Percentiles rank a stretch among this genome's conserved stretches.
These are phyloP conservation scores for Heliothis subflexa DNA, from an alignment of 1,140 invertebrate species.

Conservation along the genomic window DNA sequence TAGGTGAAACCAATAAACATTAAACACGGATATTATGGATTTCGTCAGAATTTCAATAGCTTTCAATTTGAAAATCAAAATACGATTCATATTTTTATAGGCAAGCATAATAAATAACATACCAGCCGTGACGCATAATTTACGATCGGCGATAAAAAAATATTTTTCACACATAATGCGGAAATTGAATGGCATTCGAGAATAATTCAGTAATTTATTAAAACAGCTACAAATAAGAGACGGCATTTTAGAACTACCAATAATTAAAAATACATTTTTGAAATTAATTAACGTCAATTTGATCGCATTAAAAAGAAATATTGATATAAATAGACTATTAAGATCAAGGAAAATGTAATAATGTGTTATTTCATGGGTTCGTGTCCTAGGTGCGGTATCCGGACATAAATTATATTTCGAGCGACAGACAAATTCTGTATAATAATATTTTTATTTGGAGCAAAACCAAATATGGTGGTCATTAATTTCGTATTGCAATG, in stretches of 20 bases:
- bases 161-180: constrained; percentile 33
- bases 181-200: background rate
- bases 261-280: constrained; percentile 21
- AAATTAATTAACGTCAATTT: constrained; percentile 30
- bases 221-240: background rate
- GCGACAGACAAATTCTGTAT: constrained; percentile 3
- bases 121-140: background rate
- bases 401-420: constrained; percentile 36
- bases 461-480: constrained; percentile 26
- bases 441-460: constrained; percentile 32
- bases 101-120: background rate
- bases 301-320: constrained; percentile 42
- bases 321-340: constrained; percentile 37
- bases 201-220: background rate
- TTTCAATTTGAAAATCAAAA: background rate
- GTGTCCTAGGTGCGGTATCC: constrained; percentile 42
- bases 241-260: background rate
- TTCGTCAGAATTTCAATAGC: background rate
- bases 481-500: constrained; percentile 40
- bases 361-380: constrained; percentile 26
- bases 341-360: constrained; percentile 43
- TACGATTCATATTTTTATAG: background rate
- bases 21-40: background rate
- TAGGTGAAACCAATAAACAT: constrained; percentile 24
- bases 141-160: background rate